Evolutionary conservation across 1,140 invertebrate species (phyloP).

Genomic region (Meteorus sp.): DNA sequence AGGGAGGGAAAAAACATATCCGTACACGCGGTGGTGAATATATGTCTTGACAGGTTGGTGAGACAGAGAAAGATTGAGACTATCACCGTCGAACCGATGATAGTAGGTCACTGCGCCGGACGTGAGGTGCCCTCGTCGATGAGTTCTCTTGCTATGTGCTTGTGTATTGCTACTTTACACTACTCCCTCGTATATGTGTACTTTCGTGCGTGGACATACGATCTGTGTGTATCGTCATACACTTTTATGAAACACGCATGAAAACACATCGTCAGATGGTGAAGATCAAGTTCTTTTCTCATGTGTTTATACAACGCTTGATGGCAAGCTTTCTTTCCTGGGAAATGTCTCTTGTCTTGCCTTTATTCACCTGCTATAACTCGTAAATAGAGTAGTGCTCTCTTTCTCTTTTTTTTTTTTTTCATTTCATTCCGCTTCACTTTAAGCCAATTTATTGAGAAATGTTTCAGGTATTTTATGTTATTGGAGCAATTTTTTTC

Average conservation of each 20-base stretch:
- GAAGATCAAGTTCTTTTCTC: conserved; percentile 42
- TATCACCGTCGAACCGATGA: conserved; percentile 48
- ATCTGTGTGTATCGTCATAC: conserved; percentile 30
- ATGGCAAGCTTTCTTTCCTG: conserved; percentile 41
- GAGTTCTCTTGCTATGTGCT: neutral
- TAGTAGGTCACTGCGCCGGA: conserved; percentile 59
- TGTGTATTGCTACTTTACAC: no score
- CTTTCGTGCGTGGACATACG: conserved; percentile 12
- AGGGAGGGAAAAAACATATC: conserved; percentile 17
- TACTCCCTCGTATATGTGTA: conserved; percentile 15
- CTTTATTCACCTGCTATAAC: conserved; percentile 4
- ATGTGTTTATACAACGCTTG: no score
- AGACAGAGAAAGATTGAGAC: conserved; percentile 28
- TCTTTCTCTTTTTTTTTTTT: neutral
- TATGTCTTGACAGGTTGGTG: conserved; percentile 12
- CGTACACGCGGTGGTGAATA: neutral
- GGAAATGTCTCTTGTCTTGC: conserved; percentile 36
- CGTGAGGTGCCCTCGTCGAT: conserved; percentile 41
- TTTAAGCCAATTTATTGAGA: no score
- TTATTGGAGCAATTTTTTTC: no score
- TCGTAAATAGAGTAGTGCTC: neutral
- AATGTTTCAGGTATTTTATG: no score
- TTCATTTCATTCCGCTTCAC: no score
- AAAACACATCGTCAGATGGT: conserved; percentile 18
- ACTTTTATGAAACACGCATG: conserved; percentile 32